Evolutionary conservation across 2,888 invertebrate genomes (phyloP), one percentile per base, ranked within the genome.

Genomic region (Limnephilus marmoratus): DNA sequence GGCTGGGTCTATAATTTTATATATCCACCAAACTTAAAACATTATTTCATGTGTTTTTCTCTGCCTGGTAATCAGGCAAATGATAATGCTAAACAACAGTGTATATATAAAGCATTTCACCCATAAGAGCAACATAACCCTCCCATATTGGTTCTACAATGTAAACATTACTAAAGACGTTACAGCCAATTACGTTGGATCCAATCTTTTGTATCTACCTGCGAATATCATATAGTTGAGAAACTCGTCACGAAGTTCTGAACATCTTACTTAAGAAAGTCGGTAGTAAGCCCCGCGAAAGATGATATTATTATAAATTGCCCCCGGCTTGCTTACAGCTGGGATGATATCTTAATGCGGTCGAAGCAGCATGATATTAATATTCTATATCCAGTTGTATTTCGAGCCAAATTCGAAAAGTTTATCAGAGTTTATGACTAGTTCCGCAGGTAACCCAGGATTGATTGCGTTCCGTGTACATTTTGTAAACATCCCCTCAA

Each of bases 401-500:
- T 83, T 83, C 83, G 24, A 83, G 24, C 37, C 24, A 41, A 83
- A 83, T 37, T 83, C 83, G 83, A 83, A 83, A 83, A 83, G 83
- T 83, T 83, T 24, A 34, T 83, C 37, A 37, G 41, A 83, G 83
- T 83, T 83, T 83, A 37, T 34, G 34, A 83, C 34, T 15, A 24
- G 83, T 83, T 34, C 31, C 24, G 83, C 83, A 68, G 68, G 83
- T 41, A 83, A 24, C 34, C 24, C 18, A 83, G 83, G 83, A 83
- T 83, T 83, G 83, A 83, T 83, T 83, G 34, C 37, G 34, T 24
- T 37, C 83, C 37, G 15, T 15, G 37, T 41, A 11, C 24, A n/a
- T 68, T 68, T 68, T 34, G 83, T 83, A 83, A 83, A 83, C 83
- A 83, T 83, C 37, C 37, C 83, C 83, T 83, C 83, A 83, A 18